phyloP scores from a whole-genome alignment of 2,888 invertebrate genomes.

The Euplagia quadripunctaria region DNA sequence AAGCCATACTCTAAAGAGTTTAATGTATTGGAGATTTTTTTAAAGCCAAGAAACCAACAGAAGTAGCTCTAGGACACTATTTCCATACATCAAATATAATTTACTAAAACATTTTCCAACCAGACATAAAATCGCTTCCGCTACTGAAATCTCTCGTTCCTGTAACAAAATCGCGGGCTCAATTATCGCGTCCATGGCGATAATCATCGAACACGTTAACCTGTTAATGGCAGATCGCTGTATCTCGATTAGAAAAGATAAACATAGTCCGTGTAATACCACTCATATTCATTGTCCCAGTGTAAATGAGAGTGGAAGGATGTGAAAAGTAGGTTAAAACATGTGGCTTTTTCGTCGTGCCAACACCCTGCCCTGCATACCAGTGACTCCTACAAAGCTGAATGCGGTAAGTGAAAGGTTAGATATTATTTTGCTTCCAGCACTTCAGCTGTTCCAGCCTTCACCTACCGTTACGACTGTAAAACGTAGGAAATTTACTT shows the following conservation, averaged over 20 bases:
- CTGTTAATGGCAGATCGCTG: slow-evolving; percentile 70
- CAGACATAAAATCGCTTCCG: slow-evolving; percentile 6
- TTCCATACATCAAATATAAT: too few species aligned
- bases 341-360: slow-evolving; percentile 77
- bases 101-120: too few species aligned
- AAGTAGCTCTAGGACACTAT: too few species aligned
- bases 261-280: slow-evolving; percentile 38
- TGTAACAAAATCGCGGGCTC: slow-evolving; percentile 22
- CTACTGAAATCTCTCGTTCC: slow-evolving; percentile 29
- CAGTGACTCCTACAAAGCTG: slow-evolving; percentile 55
- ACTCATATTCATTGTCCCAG: slow-evolving; percentile 30
- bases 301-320: slow-evolving; percentile 34
- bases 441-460: background rate
- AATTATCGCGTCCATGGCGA: slow-evolving; percentile 38
- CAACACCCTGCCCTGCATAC: slow-evolving; percentile 67
- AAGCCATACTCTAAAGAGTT: background rate
- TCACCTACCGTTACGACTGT: background rate
- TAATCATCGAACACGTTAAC: slow-evolving; percentile 58
- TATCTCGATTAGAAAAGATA: slow-evolving; percentile 63
- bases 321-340: slow-evolving; percentile 30
- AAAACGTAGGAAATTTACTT: too few species aligned
- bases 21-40: too few species aligned
- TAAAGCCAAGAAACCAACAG: too few species aligned
- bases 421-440: background rate
- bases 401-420: slow-evolving; percentile 58